A percentile compares a stretch with the other conserved stretches of the same genome.
Conservation (phyloP, 2,113 vertebrate genomes). For the Morone saxatilis region DNA sequence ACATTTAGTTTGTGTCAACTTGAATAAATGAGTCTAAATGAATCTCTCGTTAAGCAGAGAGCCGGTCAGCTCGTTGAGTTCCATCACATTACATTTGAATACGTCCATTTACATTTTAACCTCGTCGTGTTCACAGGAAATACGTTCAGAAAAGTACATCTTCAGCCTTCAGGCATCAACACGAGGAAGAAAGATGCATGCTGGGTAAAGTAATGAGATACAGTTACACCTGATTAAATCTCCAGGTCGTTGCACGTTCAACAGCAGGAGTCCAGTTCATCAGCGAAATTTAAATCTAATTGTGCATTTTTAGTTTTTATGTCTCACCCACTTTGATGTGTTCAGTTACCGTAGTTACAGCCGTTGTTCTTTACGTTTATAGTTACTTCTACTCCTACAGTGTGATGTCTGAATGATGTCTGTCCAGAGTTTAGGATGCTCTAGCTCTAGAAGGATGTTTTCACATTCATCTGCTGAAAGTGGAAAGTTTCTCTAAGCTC, state of each 20-base stretch:
- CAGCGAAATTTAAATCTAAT: background rate
- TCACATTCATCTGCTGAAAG: too few species aligned
- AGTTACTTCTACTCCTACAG: too few species aligned
- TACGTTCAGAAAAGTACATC: background rate
- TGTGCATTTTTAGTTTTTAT: background rate
- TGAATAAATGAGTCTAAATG: background rate
- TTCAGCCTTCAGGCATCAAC: conserved; percentile 6
- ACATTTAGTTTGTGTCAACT: background rate
- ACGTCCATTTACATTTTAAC: background rate
- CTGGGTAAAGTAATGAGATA: conserved; percentile 15
- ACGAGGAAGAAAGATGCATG: conserved; percentile 7
- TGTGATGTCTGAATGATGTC: too few species aligned
- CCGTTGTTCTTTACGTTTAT: background rate
- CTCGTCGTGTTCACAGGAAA: background rate
- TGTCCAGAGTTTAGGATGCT: too few species aligned
- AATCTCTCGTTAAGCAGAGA: background rate
- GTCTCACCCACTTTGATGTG: background rate
- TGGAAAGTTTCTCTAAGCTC: too few species aligned
- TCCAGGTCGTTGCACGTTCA: background rate
- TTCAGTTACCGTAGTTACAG: background rate
- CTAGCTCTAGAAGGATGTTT: too few species aligned
- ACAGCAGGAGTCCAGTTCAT: background rate
- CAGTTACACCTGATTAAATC: background rate
- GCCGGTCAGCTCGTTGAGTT: too few species aligned
- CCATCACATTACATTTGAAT: background rate